A percentile compares a stretch with the other conserved stretches of the same genome.
Conservation (phyloP, 2,888 invertebrate genomes). For the Diloba caeruleocephala region DNA sequence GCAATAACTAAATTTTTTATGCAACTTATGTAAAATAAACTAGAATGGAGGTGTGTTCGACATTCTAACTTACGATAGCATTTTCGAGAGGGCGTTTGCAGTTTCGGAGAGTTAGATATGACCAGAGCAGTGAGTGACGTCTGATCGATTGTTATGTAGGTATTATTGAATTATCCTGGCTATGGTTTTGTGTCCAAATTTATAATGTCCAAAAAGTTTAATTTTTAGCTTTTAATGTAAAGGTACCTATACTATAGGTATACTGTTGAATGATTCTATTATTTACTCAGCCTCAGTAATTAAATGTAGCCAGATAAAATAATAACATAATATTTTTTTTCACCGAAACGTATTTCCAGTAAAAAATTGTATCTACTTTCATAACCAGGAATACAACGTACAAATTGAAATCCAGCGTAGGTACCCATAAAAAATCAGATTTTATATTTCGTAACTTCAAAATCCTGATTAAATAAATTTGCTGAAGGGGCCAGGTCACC, state of each 20-base stretch:
- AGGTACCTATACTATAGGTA: too few species aligned
- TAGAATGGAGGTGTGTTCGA: constrained; percentile 18
- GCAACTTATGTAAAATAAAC: constrained; percentile 24
- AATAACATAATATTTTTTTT: not conserved
- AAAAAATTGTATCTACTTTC: constrained; percentile 14
- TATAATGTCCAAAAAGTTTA: too few species aligned
- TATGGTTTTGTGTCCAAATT: not conserved
- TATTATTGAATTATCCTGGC: not conserved
- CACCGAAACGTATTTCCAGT: constrained; percentile 4
- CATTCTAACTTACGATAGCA: constrained; percentile 17
- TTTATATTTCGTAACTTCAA: constrained; percentile 49
- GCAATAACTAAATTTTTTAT: constrained; percentile 24
- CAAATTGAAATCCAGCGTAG: constrained; percentile 34
- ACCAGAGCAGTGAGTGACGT: constrained; percentile 9
- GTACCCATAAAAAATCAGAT: constrained; percentile 40
- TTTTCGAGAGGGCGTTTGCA: constrained; percentile 23
- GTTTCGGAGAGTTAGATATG: constrained; percentile 11
- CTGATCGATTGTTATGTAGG: constrained; percentile 10
- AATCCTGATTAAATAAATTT: constrained; percentile 66
- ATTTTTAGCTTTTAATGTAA: too few species aligned
- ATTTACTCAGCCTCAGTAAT: too few species aligned
- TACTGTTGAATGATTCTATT: too few species aligned
- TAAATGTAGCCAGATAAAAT: not conserved
- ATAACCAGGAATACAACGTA: constrained; percentile 15
- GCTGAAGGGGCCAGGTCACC: constrained; percentile 62